Evolutionary conservation across 2,113 vertebrate genomes (phyloP).

Genomic region (Dipodomys ordii): DNA sequence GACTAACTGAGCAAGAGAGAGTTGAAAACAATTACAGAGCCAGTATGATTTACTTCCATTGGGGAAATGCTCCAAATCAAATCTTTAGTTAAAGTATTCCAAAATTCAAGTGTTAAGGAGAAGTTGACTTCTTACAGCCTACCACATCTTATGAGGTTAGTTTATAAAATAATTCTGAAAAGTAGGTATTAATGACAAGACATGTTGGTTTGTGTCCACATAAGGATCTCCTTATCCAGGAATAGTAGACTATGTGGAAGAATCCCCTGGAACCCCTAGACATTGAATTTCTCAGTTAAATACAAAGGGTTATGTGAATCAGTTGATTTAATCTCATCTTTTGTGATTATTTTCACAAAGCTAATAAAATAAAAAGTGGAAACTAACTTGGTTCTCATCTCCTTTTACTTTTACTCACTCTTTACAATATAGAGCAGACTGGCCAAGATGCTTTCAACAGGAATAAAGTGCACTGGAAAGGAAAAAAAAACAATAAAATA

Average conservation of each 20-base stretch:
- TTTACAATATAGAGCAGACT: neutral
- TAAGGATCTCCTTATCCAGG: neutral
- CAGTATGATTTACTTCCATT: neutral
- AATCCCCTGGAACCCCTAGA: neutral
- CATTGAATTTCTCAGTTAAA: neutral
- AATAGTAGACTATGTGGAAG: neutral
- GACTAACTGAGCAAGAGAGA: neutral
- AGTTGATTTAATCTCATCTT: neutral
- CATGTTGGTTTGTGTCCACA: neutral
- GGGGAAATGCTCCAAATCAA: neutral
- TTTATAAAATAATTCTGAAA: neutral
- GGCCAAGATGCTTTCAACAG: neutral
- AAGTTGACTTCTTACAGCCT: neutral
- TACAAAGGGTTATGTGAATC: neutral
- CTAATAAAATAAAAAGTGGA: neutral
- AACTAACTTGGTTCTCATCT: neutral
- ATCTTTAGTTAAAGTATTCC: neutral
- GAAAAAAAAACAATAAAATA: neutral
- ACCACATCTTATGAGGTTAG: neutral
- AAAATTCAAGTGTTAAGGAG: neutral
- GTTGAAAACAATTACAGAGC: neutral
- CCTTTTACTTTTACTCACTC: neutral
- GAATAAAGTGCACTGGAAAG: constrained; percentile 6
- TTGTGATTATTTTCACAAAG: neutral
- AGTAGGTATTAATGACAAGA: neutral